A percentile compares a stretch with the other conserved stretches of the same genome.
phyloP scores from a whole-genome alignment of 2,888 invertebrate species.

The Malachius bipustulatus region DNA sequence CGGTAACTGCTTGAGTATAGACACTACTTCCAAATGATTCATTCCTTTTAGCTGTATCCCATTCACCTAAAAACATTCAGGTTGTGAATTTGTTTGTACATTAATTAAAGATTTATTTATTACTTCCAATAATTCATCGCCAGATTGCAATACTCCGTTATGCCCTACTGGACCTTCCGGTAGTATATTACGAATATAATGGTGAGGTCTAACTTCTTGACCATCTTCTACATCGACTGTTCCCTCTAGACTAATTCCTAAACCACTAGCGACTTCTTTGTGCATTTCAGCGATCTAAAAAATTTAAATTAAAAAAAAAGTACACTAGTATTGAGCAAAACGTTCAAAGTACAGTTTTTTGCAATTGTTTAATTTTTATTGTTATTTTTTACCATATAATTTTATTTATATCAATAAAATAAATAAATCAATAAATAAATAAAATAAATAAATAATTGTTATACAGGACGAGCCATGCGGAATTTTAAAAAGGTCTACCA shows the following conservation, averaged over 20 bases:
- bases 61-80: constrained; percentile 55
- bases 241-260: constrained; percentile 86
- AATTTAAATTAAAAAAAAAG: too few relatives aligned
- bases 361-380: too few relatives aligned
- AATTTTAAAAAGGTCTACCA: too few relatives aligned
- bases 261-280: constrained; percentile 70
- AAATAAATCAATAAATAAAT: too few relatives aligned
- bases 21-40: constrained; percentile 84
- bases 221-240: constrained; percentile 88
- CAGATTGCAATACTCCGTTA: constrained; percentile 62
- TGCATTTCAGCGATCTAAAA: constrained; percentile 70
- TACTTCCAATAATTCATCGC: constrained; percentile 78
- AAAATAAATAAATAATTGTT: too few relatives aligned
- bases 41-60: constrained; percentile 73
- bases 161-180: constrained; percentile 79
- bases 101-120: constrained; percentile 14
- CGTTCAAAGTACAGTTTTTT: too few relatives aligned
- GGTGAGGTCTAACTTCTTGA: constrained; percentile 79
- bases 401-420: too few relatives aligned
- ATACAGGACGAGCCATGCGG: too few relatives aligned
- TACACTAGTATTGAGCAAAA: too few relatives aligned
- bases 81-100: neutral
- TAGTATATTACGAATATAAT: constrained; percentile 82
- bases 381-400: too few relatives aligned
- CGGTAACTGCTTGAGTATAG: constrained; percentile 70